phyloP scores from a whole-genome alignment of 2,797 vertebrate species.

The Gastrophryne carolinensis region DNA sequence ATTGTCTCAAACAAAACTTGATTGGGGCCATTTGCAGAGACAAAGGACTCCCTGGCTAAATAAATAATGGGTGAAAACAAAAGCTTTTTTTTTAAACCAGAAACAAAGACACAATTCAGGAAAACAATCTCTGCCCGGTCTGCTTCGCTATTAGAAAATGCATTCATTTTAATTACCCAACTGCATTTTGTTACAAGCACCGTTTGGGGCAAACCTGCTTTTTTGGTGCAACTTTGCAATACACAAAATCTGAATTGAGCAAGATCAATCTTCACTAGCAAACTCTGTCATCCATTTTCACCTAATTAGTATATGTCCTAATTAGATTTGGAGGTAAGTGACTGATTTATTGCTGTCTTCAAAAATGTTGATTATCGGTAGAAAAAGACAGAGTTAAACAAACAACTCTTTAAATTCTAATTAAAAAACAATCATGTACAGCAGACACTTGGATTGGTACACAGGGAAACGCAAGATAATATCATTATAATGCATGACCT shows the following conservation, averaged over 20 bases:
- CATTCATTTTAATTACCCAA: slow-evolving; percentile 77
- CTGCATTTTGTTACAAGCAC: slow-evolving; percentile 70
- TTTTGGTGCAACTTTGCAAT: slow-evolving; percentile 66
- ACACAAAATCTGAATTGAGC: slow-evolving; percentile 60
- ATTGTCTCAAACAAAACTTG: slow-evolving; percentile 89
- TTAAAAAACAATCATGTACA: slow-evolving; percentile 58
- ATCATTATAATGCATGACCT: slow-evolving; percentile 14
- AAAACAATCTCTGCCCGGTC: slow-evolving; percentile 78
- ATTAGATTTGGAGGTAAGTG: slow-evolving; percentile 87
- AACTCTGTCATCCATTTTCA: slow-evolving; percentile 71
- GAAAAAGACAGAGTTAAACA: slow-evolving; percentile 72
- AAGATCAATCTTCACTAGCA: slow-evolving; percentile 60
- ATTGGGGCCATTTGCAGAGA: slow-evolving; percentile 92
- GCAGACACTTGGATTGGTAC: slow-evolving; percentile 46
- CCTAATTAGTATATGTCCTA: slow-evolving; percentile 84
- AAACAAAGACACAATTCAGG: slow-evolving; percentile 84
- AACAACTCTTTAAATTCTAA: slow-evolving; percentile 71
- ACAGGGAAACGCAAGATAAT: not conserved
- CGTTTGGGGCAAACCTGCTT: slow-evolving; percentile 49
- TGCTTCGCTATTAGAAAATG: slow-evolving; percentile 64
- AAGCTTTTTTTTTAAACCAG: slow-evolving; percentile 74
- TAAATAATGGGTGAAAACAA: slow-evolving; percentile 93
- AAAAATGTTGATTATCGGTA: slow-evolving; percentile 75
- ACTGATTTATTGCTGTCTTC: slow-evolving; percentile 74
- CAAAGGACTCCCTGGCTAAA: slow-evolving; percentile 91